phyloP scores from a whole-genome alignment of 2,888 invertebrate genomes.

The Pristionchus japonicus region DNA sequence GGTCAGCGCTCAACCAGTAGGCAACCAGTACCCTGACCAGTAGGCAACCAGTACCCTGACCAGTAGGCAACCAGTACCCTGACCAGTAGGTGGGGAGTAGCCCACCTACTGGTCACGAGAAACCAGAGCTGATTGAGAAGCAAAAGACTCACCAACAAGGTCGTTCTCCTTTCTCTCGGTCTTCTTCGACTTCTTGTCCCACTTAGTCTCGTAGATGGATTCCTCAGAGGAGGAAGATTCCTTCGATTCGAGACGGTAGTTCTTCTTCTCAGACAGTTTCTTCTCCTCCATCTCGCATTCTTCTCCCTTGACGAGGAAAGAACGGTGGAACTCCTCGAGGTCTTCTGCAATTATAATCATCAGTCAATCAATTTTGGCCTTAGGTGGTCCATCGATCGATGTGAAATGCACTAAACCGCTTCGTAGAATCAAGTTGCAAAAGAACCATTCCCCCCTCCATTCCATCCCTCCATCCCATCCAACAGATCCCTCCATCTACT shows the following conservation, averaged over 20 bases:
- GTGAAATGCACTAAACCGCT: too few species aligned
- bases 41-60: too few species aligned
- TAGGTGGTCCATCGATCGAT: too few species aligned
- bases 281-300: constrained; percentile 45
- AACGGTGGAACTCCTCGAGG: constrained; percentile 46
- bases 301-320: constrained; percentile 44
- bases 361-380: too few species aligned
- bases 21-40: too few species aligned
- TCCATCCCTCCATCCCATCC: constrained; percentile 25
- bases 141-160: constrained; percentile 10
- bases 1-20: too few species aligned
- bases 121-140: too few species aligned
- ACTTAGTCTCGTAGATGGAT: background rate
- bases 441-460: too few species aligned
- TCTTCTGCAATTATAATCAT: constrained; percentile 1
- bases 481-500: constrained; percentile 47
- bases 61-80: too few species aligned
- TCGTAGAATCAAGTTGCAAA: too few species aligned
- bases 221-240: background rate
- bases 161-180: background rate
- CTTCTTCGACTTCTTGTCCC: constrained; percentile 39
- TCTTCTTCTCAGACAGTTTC: constrained; percentile 31
- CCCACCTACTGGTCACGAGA: too few species aligned
- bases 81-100: too few species aligned
- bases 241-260: constrained; percentile 10